phyloP scores from a whole-genome alignment of 1,140 invertebrate genomes.

The Philotrypesis tridentata region DNA sequence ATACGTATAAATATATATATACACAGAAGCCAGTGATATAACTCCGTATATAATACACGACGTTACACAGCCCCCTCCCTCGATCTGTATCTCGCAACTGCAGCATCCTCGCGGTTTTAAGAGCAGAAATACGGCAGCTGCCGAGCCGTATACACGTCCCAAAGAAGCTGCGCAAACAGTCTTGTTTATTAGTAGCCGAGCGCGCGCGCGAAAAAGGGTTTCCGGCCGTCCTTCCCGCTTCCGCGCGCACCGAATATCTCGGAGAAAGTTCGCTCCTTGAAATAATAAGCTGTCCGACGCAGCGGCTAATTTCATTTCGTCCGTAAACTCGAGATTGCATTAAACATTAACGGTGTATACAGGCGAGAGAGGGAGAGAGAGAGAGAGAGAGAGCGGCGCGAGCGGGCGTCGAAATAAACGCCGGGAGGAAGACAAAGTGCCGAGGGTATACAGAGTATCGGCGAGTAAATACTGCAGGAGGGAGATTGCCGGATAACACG shows the following conservation, averaged over 20 bases:
- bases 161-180: background rate
- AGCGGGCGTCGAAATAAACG: background rate
- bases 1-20: too few relatives aligned
- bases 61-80: too few relatives aligned
- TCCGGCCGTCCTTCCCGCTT: background rate
- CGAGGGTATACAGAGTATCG: background rate
- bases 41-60: too few relatives aligned
- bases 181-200: background rate
- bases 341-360: background rate
- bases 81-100: too few relatives aligned
- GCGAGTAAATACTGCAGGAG: background rate
- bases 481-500: background rate
- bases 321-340: background rate
- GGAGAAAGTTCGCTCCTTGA: slow-evolving; percentile 8
- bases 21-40: too few relatives aligned
- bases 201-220: background rate
- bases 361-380: too few relatives aligned
- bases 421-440: background rate
- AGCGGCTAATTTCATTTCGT: slow-evolving; percentile 15
- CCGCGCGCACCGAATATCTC: background rate
- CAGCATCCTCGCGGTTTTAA: too few relatives aligned
- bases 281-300: slow-evolving; percentile 30
- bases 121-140: too few relatives aligned
- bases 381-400: background rate
- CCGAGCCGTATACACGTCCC: too few relatives aligned